These are phyloP conservation scores for Aphodius granarius DNA, from an alignment of 2,888 invertebrate genomes.

Conservation along the genomic window DNA sequence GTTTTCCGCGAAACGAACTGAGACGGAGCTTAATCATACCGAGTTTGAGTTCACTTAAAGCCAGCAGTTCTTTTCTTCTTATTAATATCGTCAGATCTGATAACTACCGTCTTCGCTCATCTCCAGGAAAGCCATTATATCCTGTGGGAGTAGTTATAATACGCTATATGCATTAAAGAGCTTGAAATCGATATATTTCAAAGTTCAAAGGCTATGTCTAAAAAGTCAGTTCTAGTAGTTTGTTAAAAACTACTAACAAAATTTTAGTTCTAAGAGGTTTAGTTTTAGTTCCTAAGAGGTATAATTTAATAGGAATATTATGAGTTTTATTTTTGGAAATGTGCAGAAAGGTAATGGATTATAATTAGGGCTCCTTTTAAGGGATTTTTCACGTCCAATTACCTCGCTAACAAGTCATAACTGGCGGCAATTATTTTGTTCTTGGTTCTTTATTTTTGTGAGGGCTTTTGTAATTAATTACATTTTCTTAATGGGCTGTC, in stretches of 20 bases:
- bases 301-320: no score
- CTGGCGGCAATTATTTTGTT: neutral
- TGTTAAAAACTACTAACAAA: no score
- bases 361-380: neutral
- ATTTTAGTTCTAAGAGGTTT: no score
- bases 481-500: neutral
- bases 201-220: no score
- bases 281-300: no score
- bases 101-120: neutral
- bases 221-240: no score
- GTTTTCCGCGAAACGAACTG: neutral
- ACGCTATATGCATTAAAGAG: no score
- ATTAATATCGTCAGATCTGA: neutral
- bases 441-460: neutral
- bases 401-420: neutral
- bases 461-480: neutral
- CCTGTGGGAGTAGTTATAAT: neutral
- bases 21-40: neutral
- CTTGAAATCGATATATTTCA: no score
- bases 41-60: neutral
- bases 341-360: neutral
- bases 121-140: neutral
- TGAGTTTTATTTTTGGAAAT: no score
- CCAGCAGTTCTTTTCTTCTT: neutral
- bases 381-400: neutral